Conservation (phyloP, 1,140 invertebrate genomes). For the Muscidifurax raptorellus region DNA sequence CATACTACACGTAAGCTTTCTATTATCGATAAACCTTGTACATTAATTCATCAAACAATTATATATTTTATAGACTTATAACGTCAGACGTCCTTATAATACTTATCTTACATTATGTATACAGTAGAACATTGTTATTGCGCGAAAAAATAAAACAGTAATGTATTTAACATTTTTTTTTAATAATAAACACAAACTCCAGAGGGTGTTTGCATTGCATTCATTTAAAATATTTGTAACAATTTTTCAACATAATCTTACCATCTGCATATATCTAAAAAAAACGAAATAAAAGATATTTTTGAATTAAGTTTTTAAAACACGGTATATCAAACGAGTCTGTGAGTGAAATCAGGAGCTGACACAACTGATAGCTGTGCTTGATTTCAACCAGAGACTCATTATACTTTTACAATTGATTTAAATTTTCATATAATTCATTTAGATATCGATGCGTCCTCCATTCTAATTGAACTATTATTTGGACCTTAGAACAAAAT, state of each 20-base stretch:
- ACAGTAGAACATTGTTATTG: slow-evolving; percentile 25
- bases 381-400: slow-evolving; percentile 30
- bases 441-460: slow-evolving; percentile 11
- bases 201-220: not conserved
- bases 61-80: slow-evolving; percentile 18
- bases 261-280: slow-evolving; percentile 26
- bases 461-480: slow-evolving; percentile 1
- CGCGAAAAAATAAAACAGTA: not conserved
- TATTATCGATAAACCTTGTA: slow-evolving; percentile 8
- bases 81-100: slow-evolving; percentile 6
- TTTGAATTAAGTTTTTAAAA: slow-evolving; percentile 21
- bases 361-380: slow-evolving; percentile 1
- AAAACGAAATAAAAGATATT: slow-evolving; percentile 31
- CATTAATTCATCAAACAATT: not conserved
- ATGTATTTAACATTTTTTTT: not conserved
- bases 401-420: slow-evolving; percentile 19
- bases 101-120: slow-evolving; percentile 25
- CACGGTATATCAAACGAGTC: slow-evolving; percentile 27
- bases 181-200: slow-evolving; percentile 33
- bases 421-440: slow-evolving; percentile 21
- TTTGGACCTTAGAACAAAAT: slow-evolving; percentile 86
- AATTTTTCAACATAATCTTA: slow-evolving; percentile 38
- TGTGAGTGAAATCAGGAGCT: slow-evolving; percentile 5
- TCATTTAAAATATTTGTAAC: slow-evolving; percentile 11
- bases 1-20: not conserved